Conservation (phyloP, 92 coral and sea anemone species). For the Paragorgia papillata region DNA sequence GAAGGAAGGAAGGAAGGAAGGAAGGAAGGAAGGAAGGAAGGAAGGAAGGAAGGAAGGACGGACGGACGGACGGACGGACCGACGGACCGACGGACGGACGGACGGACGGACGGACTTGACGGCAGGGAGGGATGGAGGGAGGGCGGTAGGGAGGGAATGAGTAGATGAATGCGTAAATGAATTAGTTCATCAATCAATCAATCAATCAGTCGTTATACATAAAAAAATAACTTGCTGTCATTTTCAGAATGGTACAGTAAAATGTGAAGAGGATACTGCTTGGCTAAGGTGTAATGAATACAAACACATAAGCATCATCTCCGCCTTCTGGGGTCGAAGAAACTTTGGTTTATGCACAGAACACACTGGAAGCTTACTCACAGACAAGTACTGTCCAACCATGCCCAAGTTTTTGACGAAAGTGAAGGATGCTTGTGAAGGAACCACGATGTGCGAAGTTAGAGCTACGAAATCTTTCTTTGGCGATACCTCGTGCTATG, state of each 20-base stretch:
- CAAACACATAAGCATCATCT: conserved; percentile 99
- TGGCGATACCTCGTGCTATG: conserved; percentile 77
- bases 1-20: too few species aligned
- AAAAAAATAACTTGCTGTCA: too few species aligned
- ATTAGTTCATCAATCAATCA: too few species aligned
- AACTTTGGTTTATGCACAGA: conserved; percentile 99
- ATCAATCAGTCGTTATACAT: too few species aligned
- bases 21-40: too few species aligned
- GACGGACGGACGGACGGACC: too few species aligned
- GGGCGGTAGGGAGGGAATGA: too few species aligned
- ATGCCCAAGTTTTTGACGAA: conserved; percentile 94
- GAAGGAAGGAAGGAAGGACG: too few species aligned
- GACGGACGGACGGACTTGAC: too few species aligned
- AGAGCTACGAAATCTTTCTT: conserved; percentile 98
- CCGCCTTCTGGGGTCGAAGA: conserved; percentile 99
- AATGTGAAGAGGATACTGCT: conserved; percentile 99
- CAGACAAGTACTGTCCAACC: conserved; percentile 91
- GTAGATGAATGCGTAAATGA: too few species aligned
- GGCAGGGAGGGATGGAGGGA: too few species aligned
- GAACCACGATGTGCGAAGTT: conserved; percentile 99
- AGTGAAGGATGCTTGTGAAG: conserved; percentile 99
- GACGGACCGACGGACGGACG: too few species aligned
- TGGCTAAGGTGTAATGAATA: conserved; percentile 99
- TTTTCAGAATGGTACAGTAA: conserved; percentile 94
- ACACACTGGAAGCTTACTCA: conserved; percentile 83